Evolutionary conservation across 2,797 vertebrate species (phyloP), one percentile per base, ranked within the genome.

Genomic region (Sandelia bainsii): DNA sequence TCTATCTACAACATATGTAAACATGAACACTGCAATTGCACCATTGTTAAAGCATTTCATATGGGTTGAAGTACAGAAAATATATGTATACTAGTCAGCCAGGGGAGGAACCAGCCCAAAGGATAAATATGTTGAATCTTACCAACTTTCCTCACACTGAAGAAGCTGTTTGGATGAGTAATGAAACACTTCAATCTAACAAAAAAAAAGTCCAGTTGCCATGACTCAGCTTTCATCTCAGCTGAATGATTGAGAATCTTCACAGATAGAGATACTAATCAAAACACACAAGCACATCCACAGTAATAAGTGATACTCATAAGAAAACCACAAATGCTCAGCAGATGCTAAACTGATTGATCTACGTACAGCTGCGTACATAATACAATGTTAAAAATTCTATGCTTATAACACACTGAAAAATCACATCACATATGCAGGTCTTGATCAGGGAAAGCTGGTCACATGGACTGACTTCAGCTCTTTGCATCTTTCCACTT

Each of bases 401-500:
- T 9, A 69, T 48, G 9, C 39, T 19, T 37, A 51, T 27, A 45
- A 63, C 29, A 63, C 16, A 23, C 14, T 42, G 5, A 58, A 66
- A 58, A 58, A 46, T 59, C 34, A 40, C 44, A 44, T 40, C 20
- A 53, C 17, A 80, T 50, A 79, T 69, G 25, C 69, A 64, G 46
- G 49, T 72, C 62, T 19, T 70, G 69, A 80, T 88, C 58, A 64
- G 63, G 39, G 5, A 68, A 56, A 77, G 52, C 59, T 56, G 84
- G 83, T 88, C 69, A 79, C 53, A 32, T 72, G 83, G 83, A 93
- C 90, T 87, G 89, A 72, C 79, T 48, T 32, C 0, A 25, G 77
- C 73, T 82, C 72, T 83, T 83, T 85, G 64, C 75, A 71, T 85
- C 39, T 82, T 80, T 72, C 87, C 65, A 86, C 87, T 81, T 77